phyloP scores from a whole-genome alignment of 2,113 vertebrate species.

The Sakesphorus luctuosus region DNA sequence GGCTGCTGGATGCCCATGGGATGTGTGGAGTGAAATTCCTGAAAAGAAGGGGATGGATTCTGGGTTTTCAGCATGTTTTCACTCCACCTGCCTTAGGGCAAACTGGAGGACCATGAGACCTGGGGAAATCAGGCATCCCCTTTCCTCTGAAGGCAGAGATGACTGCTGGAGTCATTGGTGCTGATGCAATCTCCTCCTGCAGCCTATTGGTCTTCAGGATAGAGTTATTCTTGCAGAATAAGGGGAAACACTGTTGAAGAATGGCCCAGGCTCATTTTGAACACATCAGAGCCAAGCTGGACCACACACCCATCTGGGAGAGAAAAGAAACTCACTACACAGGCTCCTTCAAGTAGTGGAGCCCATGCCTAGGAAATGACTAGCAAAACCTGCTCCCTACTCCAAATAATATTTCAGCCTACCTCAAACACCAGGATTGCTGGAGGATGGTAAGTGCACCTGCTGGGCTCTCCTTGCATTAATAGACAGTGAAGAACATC shows the following conservation, averaged over 20 bases:
- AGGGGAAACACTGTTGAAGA: background rate
- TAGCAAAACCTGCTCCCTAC: background rate
- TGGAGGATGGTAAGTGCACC: background rate
- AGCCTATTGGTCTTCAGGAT: background rate
- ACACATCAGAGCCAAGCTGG: background rate
- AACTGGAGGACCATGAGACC: background rate
- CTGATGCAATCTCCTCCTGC: background rate
- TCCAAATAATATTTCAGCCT: background rate
- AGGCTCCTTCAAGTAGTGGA: background rate
- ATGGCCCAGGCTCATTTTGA: background rate
- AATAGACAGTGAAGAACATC: background rate
- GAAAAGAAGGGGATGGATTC: background rate
- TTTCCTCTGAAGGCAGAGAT: background rate
- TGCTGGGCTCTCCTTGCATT: background rate
- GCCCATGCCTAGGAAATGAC: background rate
- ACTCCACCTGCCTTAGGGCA: background rate
- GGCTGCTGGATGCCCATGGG: background rate
- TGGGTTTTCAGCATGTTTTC: background rate
- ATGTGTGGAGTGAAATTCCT: background rate
- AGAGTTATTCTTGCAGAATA: background rate
- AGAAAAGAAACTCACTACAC: background rate
- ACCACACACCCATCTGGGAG: background rate
- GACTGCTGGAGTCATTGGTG: background rate
- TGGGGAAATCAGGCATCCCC: background rate
- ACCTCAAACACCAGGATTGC: background rate